phyloP scores from a whole-genome alignment of 2,113 vertebrate genomes.

The Gorsachius goisagi region DNA sequence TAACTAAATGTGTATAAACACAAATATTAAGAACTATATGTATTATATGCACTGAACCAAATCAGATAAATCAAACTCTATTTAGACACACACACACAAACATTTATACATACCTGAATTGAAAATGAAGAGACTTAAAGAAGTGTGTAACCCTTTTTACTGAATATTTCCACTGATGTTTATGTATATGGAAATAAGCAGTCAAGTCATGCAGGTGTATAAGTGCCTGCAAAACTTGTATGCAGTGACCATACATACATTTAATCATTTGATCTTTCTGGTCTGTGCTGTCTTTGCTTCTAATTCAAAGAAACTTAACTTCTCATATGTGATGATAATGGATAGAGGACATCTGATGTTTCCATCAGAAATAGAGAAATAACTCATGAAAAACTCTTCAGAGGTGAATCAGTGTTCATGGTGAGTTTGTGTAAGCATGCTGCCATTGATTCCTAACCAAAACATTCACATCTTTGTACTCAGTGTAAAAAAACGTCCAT shows the following conservation, averaged over 20 bases:
- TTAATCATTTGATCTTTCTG: neutral
- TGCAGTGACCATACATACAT: neutral
- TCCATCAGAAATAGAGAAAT: neutral
- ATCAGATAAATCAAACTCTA: neutral
- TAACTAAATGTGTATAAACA: neutral
- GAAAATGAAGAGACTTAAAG: neutral
- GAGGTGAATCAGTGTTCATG: rapidly evolving
- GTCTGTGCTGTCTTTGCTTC: neutral
- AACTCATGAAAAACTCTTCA: neutral
- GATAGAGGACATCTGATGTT: neutral
- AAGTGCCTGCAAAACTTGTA: neutral
- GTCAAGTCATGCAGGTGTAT: rapidly evolving
- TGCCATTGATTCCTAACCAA: neutral
- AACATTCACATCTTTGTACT: neutral
- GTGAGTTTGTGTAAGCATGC: neutral
- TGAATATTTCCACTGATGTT: neutral
- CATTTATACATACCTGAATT: neutral
- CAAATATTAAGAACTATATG: neutral
- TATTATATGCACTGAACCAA: neutral
- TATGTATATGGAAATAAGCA: neutral
- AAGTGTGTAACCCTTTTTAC: neutral
- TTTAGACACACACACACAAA: neutral
- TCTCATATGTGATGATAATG: neutral
- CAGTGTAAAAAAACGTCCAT: neutral
- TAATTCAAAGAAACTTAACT: neutral